Evolutionary conservation across 1,140 invertebrate genomes (phyloP), one percentile per base, ranked within the genome.

Genomic region (Drosophila eugracilis): DNA sequence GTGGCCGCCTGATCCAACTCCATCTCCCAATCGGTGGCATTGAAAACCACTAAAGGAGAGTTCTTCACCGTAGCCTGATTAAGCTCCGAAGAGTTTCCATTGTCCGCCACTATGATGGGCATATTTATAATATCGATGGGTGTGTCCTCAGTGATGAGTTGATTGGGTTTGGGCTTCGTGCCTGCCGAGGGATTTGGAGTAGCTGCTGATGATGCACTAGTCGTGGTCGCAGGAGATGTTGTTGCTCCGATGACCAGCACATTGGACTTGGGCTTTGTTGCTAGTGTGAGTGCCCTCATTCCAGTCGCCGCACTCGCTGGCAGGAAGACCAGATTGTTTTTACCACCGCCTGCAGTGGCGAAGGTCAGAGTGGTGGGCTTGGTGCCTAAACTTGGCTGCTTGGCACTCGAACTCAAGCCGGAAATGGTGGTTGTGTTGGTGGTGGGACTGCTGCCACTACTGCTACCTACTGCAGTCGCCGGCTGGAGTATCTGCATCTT

Each of bases 1-100:
- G 92, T 89, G 5, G 92, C 92, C 3, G 92, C 92, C 12, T 93
- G 92, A 48, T 93, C 93, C 17, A 94, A 73, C 69, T 93, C 93
- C 91, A 93, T 93, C 65, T 94, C 93, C 93, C 93, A 94, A 59
- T 94, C 93, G 5, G 93, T 92, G 26, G 92, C 92, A 71, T 92
- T 92, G 2, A 91, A 66, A 17, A 91, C 81, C 15, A 90, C 60
- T 53, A 88, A 30, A 0, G 69, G 59, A 1, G 63, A 34, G n/a
- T 52, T 45, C 48, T 74, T 74, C 5, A 34, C 47, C 4, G 57
- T 15, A 17, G 12, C 39, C 24, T 53, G 32, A 22, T 81, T 89
- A 1, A 44, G 37, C 1, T 71, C 36, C 15, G 71, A 34, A 22
- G 67, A 10, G 7, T 63, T 80, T 0, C 79, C 78, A 58, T 83